phyloP scores from a whole-genome alignment of 2,113 vertebrate genomes.

The Bettongia penicillata region DNA sequence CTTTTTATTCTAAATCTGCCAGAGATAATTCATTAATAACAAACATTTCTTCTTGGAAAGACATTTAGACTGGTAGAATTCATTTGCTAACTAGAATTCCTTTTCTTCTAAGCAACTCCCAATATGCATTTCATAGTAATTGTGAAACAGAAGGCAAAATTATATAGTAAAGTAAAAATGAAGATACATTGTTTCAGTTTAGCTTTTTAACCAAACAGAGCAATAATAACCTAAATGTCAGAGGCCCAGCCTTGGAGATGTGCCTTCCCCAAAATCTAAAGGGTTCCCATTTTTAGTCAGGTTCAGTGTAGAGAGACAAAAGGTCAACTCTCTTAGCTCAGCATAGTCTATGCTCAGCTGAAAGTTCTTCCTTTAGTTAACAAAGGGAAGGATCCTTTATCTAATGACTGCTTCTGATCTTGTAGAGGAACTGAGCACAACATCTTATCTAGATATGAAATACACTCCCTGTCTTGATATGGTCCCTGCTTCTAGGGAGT shows the following conservation, averaged over 20 bases:
- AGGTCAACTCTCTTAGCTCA: not conserved
- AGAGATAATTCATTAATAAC: not conserved
- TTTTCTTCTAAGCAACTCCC: not conserved
- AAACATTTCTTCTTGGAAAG: not conserved
- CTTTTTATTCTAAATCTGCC: not conserved
- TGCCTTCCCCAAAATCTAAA: not conserved
- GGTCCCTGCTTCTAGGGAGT: not conserved
- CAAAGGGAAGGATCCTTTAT: not conserved
- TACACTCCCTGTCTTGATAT: not conserved
- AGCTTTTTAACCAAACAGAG: not conserved
- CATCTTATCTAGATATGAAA: not conserved
- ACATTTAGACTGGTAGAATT: not conserved
- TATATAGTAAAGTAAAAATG: not conserved
- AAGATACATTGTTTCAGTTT: not conserved
- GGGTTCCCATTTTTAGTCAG: not conserved
- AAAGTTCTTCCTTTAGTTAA: not conserved
- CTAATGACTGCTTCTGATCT: not conserved
- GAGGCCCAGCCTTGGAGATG: not conserved
- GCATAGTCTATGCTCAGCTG: not conserved
- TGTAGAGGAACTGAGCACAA: not conserved
- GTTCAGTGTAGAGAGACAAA: not conserved
- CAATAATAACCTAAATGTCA: not conserved
- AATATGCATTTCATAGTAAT: not conserved
- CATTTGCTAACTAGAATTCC: not conserved
- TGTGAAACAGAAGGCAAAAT: not conserved